phyloP scores from a whole-genome alignment of 1,140 invertebrate species.

The Ceratina australensis region DNA sequence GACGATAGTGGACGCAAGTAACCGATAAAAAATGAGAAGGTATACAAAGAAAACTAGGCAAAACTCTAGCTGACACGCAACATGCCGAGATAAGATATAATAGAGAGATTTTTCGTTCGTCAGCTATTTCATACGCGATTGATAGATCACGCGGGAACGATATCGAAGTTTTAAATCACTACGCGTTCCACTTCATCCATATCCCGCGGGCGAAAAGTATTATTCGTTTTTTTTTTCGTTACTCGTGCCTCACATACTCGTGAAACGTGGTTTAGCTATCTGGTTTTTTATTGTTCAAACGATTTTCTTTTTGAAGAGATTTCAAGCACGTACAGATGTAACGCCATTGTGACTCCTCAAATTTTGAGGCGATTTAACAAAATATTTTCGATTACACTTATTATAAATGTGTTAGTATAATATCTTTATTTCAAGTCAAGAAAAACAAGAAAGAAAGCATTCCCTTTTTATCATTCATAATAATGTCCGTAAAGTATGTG shows the following conservation, averaged over 20 bases:
- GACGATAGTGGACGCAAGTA: neutral
- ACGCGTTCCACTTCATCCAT: neutral
- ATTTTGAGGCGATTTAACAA: too few species aligned
- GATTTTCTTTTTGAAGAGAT: neutral
- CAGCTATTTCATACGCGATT: slow-evolving; percentile 16
- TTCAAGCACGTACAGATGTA: neutral
- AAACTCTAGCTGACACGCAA: slow-evolving; percentile 4
- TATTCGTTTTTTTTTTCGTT: neutral
- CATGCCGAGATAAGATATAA: slow-evolving; percentile 24
- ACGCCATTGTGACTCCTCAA: neutral
- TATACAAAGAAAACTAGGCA: neutral
- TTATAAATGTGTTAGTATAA: too few species aligned
- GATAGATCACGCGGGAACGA: slow-evolving; percentile 19
- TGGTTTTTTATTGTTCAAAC: neutral
- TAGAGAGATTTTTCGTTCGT: slow-evolving; percentile 23
- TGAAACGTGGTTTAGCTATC: neutral
- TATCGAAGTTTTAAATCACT: slow-evolving; percentile 25
- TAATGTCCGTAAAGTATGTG: too few species aligned
- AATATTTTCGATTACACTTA: too few species aligned
- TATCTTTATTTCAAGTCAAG: too few species aligned
- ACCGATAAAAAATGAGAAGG: slow-evolving; percentile 8
- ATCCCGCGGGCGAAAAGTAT: neutral
- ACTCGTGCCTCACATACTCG: neutral
- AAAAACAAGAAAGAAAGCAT: too few species aligned
- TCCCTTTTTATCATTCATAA: too few species aligned